Evolutionary conservation across 2,113 vertebrate species (phyloP).

Genomic region (Nymphicus hollandicus): DNA sequence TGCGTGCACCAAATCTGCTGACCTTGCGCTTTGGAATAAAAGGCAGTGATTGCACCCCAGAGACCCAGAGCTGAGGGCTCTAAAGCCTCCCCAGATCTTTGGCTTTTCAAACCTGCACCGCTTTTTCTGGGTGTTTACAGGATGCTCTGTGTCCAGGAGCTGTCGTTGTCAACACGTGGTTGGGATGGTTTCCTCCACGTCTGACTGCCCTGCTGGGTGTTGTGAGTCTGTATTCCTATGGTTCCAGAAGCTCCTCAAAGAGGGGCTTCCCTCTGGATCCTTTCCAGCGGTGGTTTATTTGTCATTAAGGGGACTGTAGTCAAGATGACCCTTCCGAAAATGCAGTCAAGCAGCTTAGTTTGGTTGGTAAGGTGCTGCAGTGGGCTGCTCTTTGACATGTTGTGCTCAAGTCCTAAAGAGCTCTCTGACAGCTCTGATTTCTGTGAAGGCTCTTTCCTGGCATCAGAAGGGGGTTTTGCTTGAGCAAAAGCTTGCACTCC

Average conservation of each 20-base stretch:
- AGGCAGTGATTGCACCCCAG: not conserved
- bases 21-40: not conserved
- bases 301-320: not conserved
- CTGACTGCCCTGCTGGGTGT: not conserved
- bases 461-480: not conserved
- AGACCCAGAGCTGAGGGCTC: not conserved
- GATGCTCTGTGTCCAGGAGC: not conserved
- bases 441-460: not conserved
- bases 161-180: rapidly evolving
- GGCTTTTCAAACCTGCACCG: rapidly evolving
- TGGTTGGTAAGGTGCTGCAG: not conserved
- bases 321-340: not conserved
- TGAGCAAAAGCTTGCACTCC: not conserved
- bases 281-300: not conserved
- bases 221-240: rapidly evolving
- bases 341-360: rapidly evolving
- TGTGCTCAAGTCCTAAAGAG: not conserved
- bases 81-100: not conserved
- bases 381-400: not conserved
- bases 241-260: not conserved
- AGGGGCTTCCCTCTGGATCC: not conserved
- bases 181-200: not conserved
- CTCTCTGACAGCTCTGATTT: not conserved
- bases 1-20: not conserved
- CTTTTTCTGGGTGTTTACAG: not conserved